Evolutionary conservation across 2,797 vertebrate genomes (phyloP), one percentile per base, ranked within the genome.

Genomic region (Chelon auratus): DNA sequence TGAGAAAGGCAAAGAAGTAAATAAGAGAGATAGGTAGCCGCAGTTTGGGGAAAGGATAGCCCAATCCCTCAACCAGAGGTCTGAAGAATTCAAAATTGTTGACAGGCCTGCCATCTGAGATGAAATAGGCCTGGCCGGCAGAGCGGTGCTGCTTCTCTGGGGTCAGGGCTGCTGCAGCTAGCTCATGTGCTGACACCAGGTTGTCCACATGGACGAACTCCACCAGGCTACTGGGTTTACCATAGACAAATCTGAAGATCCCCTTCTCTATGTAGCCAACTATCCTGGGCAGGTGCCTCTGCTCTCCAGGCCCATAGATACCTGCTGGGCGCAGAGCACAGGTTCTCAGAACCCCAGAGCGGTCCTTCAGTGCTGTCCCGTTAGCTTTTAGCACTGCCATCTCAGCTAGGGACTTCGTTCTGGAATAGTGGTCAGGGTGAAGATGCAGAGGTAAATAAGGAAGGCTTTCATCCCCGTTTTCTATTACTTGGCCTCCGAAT

Each of bases 11-110:
- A 20, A 97, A 92, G 40, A 93, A 91, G 87, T 98, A 98, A 65
- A 99, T 73, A 6, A 99, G 84, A 3, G 86, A 75, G 42, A 99
- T 24, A 0, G 97, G 97, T 7, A 99, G 91, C 14, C 95, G 95
- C 9, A 92, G 6, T 2, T 89, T 95, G 0, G 97, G 98, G 86
- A 97, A 97, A 0, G 86, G 60, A 70, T 99, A 98, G 55, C 97
- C 98, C 72, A 99, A 80, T 17, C 96, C 97, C 85, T 99, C 97
- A 0, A 99, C 96, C 0, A 99, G 86, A 0, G 98, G 97, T 62
- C 95, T 91, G 84, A 99, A 96, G 87, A 99, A 99, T 62, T 99
- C 97, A 60, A 99, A 99, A 84, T 97, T 99, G 89, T 99, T 98
- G 62, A 99, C 89, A 0, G 97, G 97, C n/a, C 72, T 90, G 50